phyloP scores from a whole-genome alignment of 2,888 invertebrate species.

The Nebria salina region DNA sequence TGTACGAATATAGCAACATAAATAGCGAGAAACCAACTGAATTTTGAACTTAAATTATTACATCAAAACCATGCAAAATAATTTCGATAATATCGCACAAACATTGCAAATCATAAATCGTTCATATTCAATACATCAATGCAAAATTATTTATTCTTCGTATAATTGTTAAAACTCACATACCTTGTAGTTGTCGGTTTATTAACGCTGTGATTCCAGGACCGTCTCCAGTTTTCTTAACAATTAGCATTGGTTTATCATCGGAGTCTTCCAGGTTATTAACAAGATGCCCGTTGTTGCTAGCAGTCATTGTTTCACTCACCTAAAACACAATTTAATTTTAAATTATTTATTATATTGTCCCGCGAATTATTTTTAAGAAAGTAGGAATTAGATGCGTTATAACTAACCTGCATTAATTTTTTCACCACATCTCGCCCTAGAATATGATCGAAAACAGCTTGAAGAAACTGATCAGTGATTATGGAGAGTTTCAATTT shows the following conservation, averaged over 20 bases:
- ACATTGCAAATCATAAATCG: conserved; percentile 38
- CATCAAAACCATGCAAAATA: conserved; percentile 39
- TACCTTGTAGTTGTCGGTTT: conserved; percentile 82
- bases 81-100: conserved; percentile 28
- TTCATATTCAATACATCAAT: conserved; percentile 19
- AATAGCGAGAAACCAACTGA: conserved; percentile 27
- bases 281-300: conserved; percentile 78
- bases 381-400: background rate
- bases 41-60: conserved; percentile 6
- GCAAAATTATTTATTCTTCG: conserved; percentile 17
- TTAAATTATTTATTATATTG: background rate
- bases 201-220: conserved; percentile 81
- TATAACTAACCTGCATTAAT: conserved; percentile 76
- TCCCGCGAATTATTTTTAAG: background rate
- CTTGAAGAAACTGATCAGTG: conserved; percentile 82
- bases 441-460: conserved; percentile 86
- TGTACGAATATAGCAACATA: conserved; percentile 39
- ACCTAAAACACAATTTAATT: conserved; percentile 65
- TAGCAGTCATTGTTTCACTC: conserved; percentile 81
- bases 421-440: conserved; percentile 88
- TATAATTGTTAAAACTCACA: conserved; percentile 47
- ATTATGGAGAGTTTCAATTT: conserved; percentile 86
- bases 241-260: conserved; percentile 80
- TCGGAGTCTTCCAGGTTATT: conserved; percentile 78
- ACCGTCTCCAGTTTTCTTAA: conserved; percentile 78